Conservation (phyloP, 2,888 invertebrate species). For the Pachydiplax longipennis region DNA sequence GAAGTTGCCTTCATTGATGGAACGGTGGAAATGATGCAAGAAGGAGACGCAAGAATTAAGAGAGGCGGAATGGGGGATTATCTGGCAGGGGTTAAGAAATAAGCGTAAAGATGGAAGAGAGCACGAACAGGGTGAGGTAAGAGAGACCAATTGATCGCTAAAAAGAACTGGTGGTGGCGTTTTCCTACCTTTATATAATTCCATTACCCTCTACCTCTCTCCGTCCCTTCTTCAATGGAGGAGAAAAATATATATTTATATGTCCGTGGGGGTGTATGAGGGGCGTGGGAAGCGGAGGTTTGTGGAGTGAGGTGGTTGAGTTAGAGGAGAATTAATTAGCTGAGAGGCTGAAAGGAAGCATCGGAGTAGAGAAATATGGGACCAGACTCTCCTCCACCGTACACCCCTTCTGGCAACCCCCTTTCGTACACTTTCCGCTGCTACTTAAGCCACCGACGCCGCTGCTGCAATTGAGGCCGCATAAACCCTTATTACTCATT, state of each 20-base stretch:
- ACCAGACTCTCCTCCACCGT: neutral
- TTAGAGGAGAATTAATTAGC: constrained; percentile 36
- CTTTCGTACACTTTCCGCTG: neutral
- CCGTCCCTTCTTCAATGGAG: neutral
- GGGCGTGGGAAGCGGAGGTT: neutral
- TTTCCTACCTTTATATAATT: neutral
- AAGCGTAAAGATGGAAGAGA: neutral
- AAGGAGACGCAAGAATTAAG: neutral
- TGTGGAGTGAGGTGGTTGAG: neutral
- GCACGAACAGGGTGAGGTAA: neutral
- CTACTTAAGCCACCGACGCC: neutral
- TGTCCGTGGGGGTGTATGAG: neutral
- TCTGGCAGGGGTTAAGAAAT: neutral
- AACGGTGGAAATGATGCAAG: neutral
- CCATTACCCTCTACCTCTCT: neutral
- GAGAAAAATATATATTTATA: neutral
- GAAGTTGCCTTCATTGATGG: neutral
- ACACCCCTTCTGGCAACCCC: neutral
- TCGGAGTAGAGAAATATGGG: neutral
- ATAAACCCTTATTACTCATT: neutral
- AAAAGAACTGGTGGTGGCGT: neutral
- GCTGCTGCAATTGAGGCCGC: neutral
- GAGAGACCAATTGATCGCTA: neutral
- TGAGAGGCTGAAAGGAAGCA: constrained; percentile 4
- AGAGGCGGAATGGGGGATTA: neutral